A percentile compares a stretch with the other conserved stretches of the same genome.
phyloP scores from a whole-genome alignment of 2,113 vertebrate species.

The Mobula birostris region DNA sequence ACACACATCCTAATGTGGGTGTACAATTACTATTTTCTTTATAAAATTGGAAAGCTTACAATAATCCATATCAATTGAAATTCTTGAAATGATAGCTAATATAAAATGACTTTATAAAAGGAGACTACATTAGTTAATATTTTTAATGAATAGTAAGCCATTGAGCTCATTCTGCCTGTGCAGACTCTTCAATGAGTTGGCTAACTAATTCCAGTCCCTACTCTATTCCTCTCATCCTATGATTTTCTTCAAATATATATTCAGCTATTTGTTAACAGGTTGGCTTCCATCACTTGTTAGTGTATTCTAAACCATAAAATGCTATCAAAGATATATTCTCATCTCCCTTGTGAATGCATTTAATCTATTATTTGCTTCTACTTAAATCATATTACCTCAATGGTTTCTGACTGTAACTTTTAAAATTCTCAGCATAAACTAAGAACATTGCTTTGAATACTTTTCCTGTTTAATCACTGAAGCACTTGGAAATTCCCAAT shows the following conservation, averaged over 20 bases:
- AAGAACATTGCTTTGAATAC: not conserved
- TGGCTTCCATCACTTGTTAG: not conserved
- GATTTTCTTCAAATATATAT: no score
- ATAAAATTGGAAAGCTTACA: not conserved
- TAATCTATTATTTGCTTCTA: not conserved
- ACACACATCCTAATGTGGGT: not conserved
- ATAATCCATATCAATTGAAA: not conserved
- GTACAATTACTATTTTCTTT: not conserved
- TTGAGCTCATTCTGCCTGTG: no score
- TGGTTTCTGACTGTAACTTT: not conserved
- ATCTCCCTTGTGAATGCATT: not conserved
- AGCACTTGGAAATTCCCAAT: not conserved
- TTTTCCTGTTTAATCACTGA: conserved; percentile 11
- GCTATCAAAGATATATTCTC: not conserved
- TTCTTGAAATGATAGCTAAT: not conserved
- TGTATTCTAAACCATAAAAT: not conserved
- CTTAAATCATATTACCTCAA: not conserved
- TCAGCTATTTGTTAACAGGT: no score
- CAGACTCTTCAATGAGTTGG: no score
- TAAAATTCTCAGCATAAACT: not conserved
- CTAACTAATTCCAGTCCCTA: no score
- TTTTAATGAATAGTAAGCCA: not conserved
- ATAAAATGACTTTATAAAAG: not conserved
- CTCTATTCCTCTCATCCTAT: no score
- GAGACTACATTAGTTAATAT: not conserved